Base-by-base conservation (phyloP, 1,140 invertebrate genomes). In the Diabrotica virgifera region DNA sequence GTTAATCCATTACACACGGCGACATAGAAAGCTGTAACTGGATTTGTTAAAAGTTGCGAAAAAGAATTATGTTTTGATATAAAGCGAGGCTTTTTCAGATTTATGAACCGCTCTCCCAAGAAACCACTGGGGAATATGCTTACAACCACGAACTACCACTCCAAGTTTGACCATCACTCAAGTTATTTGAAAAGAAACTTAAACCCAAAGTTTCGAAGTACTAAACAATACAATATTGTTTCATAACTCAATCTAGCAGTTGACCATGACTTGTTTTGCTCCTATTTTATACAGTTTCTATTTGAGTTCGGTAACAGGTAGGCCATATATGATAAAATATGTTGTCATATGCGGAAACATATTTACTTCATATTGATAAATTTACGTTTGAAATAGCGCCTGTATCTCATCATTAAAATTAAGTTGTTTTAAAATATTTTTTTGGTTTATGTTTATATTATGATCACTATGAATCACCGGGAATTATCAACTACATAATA, bases 31-130 rank as follows among this genome's bases (percentile, higher is more conserved):
- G 11, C 51, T 52, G 51, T 52, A 52, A 52, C 51, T 52, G 51
- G n/a, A 52, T 52, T 52, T 52, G 51, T 52, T 24, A 36, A 11
- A 55, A 55, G 24, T 55, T 55, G 14, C 35, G 12, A 36, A 24
- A 36, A 55, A 55, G 53, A 36, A 55, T 55, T 24, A 55, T 36
- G 53, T 55, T 55, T 8, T 46, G 40, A 46, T 46, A 46, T 46
- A 46, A n/a, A 46, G n/a, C 40, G n/a, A 46, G 40, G 40, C n/a
- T n/a, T 46, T 46, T 46, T 10, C 40, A 46, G 40, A 46, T 46
- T 46, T 46, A 46, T 46, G 40, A 46, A 46, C 8, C 4, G 40
- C 6, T 46, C n/a, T 46, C 8, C 40, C 40, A 46, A 46, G n/a
- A 46, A 46, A 46, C n/a, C 40, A n/a, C 40, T 8, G n/a, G 40